Conservation (phyloP, 2,888 invertebrate species). For the Biston betularia region DNA sequence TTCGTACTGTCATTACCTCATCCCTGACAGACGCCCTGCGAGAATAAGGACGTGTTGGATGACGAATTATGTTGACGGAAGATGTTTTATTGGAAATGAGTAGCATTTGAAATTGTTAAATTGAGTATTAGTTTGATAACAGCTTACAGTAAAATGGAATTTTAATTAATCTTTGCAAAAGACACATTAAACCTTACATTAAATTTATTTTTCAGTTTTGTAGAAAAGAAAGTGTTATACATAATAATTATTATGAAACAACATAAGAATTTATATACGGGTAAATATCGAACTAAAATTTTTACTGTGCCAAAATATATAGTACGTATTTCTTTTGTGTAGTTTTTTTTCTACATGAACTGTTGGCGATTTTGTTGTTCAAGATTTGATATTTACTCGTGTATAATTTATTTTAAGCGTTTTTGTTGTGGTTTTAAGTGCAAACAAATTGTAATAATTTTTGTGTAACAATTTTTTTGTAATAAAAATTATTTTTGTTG, state of each 20-base stretch:
- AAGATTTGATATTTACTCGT: conserved; percentile 53
- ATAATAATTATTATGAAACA: not conserved
- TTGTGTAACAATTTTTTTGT: conserved; percentile 69
- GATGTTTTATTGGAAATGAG: not conserved
- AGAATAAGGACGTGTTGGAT: too few species aligned
- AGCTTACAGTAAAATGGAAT: not conserved
- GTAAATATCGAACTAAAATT: conserved; percentile 31
- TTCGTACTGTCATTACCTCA: not conserved
- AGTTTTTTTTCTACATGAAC: not conserved
- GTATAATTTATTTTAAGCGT: conserved; percentile 45
- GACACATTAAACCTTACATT: not conserved
- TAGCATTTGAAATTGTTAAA: conserved; percentile 7
- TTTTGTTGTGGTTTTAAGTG: conserved; percentile 69
- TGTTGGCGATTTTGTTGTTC: not conserved
- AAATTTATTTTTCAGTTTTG: conserved; percentile 19
- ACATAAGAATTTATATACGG: conserved; percentile 26
- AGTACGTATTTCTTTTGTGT: not conserved
- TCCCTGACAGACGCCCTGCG: not conserved
- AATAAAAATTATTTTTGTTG: conserved; percentile 73
- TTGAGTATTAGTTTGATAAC: conserved; percentile 3
- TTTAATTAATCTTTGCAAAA: not conserved
- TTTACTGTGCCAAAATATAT: conserved; percentile 4
- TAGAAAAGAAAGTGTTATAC: conserved; percentile 26
- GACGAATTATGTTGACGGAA: not conserved
- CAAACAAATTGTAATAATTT: conserved; percentile 68